phyloP scores from a whole-genome alignment of 2,797 vertebrate genomes.

The Mormyrus proboscirostris region DNA sequence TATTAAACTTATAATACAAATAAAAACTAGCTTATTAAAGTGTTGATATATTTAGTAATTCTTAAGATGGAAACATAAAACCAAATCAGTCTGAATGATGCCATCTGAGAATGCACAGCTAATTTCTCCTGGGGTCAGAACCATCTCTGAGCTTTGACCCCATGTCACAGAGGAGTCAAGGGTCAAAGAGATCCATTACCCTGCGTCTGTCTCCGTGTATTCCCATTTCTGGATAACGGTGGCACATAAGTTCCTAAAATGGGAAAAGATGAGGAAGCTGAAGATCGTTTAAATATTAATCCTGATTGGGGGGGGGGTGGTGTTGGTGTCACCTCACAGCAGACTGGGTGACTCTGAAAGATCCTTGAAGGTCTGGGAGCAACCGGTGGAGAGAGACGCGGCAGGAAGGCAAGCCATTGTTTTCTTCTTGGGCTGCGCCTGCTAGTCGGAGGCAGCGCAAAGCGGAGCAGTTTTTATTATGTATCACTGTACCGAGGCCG shows the following conservation, averaged over 20 bases:
- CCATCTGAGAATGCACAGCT: constrained; percentile 11
- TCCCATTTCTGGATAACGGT: background rate
- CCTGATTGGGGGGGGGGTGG: background rate
- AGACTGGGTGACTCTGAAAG: background rate
- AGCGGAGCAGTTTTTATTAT: background rate
- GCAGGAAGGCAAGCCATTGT: background rate
- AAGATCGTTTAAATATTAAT: background rate
- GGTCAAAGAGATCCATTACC: background rate
- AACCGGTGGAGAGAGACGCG: background rate
- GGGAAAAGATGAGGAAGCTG: background rate
- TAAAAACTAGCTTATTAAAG: background rate
- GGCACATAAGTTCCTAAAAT: background rate
- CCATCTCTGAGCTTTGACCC: background rate
- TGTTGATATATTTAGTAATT: background rate
- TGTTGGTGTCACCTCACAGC: too few species aligned
- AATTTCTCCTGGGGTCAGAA: constrained; percentile 16
- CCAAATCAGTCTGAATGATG: background rate
- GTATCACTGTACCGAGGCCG: background rate
- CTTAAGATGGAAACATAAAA: background rate
- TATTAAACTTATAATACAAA: background rate
- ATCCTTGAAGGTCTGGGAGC: constrained; percentile 20
- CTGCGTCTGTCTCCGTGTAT: background rate
- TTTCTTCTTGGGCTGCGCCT: background rate
- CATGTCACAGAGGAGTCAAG: background rate
- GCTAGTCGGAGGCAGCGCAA: background rate